Conservation (phyloP, 2,797 vertebrate genomes). For the Lepilemur ruficaudatus region DNA sequence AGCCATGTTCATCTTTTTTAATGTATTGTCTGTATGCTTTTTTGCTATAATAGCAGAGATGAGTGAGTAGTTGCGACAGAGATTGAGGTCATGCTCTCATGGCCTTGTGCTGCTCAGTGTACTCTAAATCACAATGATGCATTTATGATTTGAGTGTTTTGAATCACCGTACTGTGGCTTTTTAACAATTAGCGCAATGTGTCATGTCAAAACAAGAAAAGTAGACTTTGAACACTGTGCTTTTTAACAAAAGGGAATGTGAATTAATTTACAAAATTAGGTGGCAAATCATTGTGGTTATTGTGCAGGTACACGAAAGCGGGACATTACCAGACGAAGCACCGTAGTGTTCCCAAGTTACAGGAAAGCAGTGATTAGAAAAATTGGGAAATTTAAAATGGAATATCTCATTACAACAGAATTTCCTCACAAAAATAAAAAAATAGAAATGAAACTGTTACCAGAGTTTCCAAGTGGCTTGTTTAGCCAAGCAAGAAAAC, state of each 20-base stretch:
- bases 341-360: neutral
- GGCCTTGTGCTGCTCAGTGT: rapidly evolving
- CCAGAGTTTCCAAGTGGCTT: neutral
- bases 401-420: neutral
- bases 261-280: neutral
- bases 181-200: neutral
- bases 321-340: neutral
- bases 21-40: too few species aligned
- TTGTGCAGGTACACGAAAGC: neutral
- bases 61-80: too few species aligned
- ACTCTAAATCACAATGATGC: neutral
- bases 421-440: neutral
- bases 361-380: neutral
- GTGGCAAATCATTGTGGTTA: neutral
- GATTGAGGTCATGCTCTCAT: rapidly evolving
- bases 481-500: neutral
- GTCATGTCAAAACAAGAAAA: neutral
- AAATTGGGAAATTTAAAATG: neutral
- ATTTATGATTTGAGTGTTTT: neutral
- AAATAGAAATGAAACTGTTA: neutral
- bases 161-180: neutral
- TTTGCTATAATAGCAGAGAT: rapidly evolving
- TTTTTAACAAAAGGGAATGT: neutral
- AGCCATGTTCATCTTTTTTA: neutral
- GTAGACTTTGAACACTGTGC: neutral